Evolutionary conservation across 2,888 invertebrate genomes (phyloP).

Genomic region (Thalpophila matura): DNA sequence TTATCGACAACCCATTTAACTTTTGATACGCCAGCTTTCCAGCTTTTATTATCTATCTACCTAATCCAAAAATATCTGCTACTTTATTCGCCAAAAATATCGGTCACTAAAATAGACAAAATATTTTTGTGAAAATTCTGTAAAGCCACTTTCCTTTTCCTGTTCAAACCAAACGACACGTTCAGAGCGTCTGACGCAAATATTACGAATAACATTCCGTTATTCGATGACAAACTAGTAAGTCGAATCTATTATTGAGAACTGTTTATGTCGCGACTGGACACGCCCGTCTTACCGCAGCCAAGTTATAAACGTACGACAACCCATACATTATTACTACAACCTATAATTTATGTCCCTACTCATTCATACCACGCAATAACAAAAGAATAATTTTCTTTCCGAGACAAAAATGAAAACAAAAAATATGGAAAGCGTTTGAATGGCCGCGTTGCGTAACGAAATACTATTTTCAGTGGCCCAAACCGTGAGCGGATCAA

Average conservation of each 20-base stretch:
- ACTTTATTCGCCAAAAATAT: conserved; percentile 16
- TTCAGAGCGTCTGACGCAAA: conserved; percentile 8
- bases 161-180: conserved; percentile 6
- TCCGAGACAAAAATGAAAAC: conserved; percentile 47
- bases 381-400: conserved; percentile 27
- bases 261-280: conserved; percentile 31
- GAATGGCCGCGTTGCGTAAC: conserved; percentile 64
- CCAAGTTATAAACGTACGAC: conserved; percentile 24
- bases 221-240: conserved; percentile 21
- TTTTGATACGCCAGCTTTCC: conserved; percentile 17
- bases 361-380: conserved; percentile 44
- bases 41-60: conserved; percentile 22
- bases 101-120: neutral
- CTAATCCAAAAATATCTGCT: conserved; percentile 1
- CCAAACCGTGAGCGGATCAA: conserved; percentile 77
- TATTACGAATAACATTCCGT: conserved; percentile 11
- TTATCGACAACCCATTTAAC: conserved; percentile 19
- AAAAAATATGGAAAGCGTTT: conserved; percentile 54
- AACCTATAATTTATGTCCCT: conserved; percentile 38
- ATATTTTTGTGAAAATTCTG: neutral
- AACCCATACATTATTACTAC: conserved; percentile 22
- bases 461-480: conserved; percentile 76
- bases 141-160: conserved; percentile 10
- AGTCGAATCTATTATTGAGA: conserved; percentile 36
- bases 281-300: conserved; percentile 48